Evolutionary conservation across 2,797 vertebrate genomes (phyloP).

Genomic region (Harpagifer antarcticus): DNA sequence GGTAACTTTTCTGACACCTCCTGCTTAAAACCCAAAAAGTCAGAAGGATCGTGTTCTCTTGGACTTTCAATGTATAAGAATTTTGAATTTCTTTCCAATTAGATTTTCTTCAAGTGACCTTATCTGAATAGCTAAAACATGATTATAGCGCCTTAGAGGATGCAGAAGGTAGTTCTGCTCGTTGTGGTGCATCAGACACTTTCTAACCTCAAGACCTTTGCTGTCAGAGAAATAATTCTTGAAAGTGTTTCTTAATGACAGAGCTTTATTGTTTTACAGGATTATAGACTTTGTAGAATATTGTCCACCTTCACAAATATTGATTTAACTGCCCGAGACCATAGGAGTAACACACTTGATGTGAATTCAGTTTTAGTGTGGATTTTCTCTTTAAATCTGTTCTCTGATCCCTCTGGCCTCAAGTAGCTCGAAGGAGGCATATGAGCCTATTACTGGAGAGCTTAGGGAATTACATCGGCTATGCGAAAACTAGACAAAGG

Average conservation of each 20-base stretch:
- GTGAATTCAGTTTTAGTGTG: conserved; percentile 60
- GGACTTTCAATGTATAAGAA: conserved; percentile 24
- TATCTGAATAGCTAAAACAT: conserved; percentile 17
- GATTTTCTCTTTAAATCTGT: conserved; percentile 58
- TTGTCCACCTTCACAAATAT: conserved; percentile 64
- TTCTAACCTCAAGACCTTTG: conserved; percentile 25
- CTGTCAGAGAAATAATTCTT: conserved; percentile 46
- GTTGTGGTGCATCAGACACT: conserved; percentile 8
- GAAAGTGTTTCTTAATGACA: conserved; percentile 61
- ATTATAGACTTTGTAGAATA: conserved; percentile 61
- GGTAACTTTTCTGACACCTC: no score
- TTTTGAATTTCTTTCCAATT: conserved; percentile 28
- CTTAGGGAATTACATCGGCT: conserved; percentile 66
- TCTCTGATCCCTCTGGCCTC: conserved; percentile 63
- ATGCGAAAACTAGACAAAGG: conserved; percentile 66
- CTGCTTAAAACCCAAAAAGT: no score
- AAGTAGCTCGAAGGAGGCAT: conserved; percentile 49
- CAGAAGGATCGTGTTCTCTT: conserved; percentile 19
- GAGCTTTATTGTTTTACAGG: conserved; percentile 61
- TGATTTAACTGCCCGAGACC: conserved; percentile 60
- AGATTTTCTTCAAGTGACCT: conserved; percentile 46
- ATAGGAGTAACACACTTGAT: conserved; percentile 32
- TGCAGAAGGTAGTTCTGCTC: conserved; percentile 5
- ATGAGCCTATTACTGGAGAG: conserved; percentile 61
- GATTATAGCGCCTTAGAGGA: not conserved